Evolutionary conservation across 2,888 invertebrate genomes (phyloP).

Genomic region (Cheilosia scutellata): DNA sequence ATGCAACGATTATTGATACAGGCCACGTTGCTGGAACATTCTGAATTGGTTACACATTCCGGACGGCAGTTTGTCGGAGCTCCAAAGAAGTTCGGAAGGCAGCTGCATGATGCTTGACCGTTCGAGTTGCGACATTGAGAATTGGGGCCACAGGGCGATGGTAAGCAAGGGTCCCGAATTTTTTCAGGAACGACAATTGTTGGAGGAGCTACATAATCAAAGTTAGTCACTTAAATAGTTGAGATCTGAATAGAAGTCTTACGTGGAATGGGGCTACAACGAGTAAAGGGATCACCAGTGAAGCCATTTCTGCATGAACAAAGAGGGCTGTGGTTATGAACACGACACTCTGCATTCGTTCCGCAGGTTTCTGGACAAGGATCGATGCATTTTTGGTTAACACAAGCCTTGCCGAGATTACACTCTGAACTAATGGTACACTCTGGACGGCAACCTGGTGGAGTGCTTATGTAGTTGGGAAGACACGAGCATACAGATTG

Average conservation of each 20-base stretch:
- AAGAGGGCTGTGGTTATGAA: slow-evolving; percentile 89
- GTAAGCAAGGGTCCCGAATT: slow-evolving; percentile 86
- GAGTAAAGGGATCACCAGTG: slow-evolving; percentile 90
- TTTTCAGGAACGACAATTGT: slow-evolving; percentile 78
- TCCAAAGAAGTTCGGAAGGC: slow-evolving; percentile 88
- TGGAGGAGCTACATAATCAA: slow-evolving; percentile 78
- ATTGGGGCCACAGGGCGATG: slow-evolving; percentile 89
- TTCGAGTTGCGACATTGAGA: slow-evolving; percentile 87
- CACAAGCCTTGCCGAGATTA: slow-evolving; percentile 87
- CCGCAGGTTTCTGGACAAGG: slow-evolving; percentile 90
- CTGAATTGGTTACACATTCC: slow-evolving; percentile 89
- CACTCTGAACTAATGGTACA: slow-evolving; percentile 89
- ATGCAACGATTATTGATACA: slow-evolving; percentile 91
- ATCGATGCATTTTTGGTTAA: slow-evolving; percentile 88
- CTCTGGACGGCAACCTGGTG: slow-evolving; percentile 90
- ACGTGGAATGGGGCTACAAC: slow-evolving; percentile 84
- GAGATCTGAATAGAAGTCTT: slow-evolving; percentile 82
- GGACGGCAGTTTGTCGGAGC: slow-evolving; percentile 90
- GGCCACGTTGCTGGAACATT: slow-evolving; percentile 90
- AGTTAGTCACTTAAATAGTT: slow-evolving; percentile 79
- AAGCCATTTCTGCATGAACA: slow-evolving; percentile 88
- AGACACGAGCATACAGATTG: slow-evolving; percentile 89
- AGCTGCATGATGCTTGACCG: slow-evolving; percentile 88
- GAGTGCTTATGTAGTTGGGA: slow-evolving; percentile 88
- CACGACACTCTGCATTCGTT: slow-evolving; percentile 88